Evolutionary conservation across 2,113 vertebrate genomes (phyloP).

Genomic region (Carassius gibelio): DNA sequence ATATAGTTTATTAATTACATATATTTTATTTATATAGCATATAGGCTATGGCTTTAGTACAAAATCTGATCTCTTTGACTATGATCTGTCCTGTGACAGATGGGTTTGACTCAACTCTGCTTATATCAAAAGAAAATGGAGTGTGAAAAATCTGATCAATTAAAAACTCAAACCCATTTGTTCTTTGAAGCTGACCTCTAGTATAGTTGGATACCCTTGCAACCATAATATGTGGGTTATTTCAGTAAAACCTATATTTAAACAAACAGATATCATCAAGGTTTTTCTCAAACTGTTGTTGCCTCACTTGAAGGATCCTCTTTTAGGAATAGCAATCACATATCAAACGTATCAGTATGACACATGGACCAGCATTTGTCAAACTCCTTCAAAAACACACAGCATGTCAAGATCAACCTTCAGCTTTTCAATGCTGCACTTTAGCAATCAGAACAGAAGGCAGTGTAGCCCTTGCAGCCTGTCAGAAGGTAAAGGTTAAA

Average conservation of each 20-base stretch:
- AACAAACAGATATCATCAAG: no score
- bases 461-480: conserved; percentile 24
- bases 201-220: no score
- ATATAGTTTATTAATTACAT: no score
- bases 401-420: conserved; percentile 48
- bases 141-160: not conserved
- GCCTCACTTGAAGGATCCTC: not conserved
- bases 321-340: conserved; percentile 13
- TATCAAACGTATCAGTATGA: conserved; percentile 12
- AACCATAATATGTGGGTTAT: no score
- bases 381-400: conserved; percentile 31
- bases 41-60: not conserved
- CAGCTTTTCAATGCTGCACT: conserved; percentile 43
- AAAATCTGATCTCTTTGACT: not conserved
- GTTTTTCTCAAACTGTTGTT: not conserved
- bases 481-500: conserved; percentile 55
- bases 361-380: conserved; percentile 29
- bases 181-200: no score
- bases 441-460: conserved; percentile 48
- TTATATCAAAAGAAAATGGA: not conserved
- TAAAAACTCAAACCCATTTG: not conserved
- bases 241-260: no score
- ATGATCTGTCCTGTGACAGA: not conserved
- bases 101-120: not conserved
- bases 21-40: no score